Base-by-base conservation (phyloP, 2,888 invertebrate genomes). In the Malachius bipustulatus region DNA sequence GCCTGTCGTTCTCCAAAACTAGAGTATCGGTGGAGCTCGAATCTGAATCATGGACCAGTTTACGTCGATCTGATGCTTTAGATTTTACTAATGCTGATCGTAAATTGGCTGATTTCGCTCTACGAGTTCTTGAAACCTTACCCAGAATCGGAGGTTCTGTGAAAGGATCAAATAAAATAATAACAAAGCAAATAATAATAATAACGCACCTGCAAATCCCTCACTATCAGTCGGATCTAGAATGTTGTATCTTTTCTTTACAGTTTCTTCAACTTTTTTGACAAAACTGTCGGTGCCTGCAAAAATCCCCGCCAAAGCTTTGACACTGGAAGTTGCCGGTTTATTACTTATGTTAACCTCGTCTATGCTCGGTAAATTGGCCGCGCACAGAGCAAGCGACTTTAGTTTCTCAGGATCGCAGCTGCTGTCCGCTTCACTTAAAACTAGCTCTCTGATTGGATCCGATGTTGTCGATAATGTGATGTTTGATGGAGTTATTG, bases 151-250 rank as follows among this genome's bases (percentile, higher is more conserved):
- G 75, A 0, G 69, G 68, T 37, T 75, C 76, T 70, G 54, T 44
- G 46, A 47, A 14, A 43, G 38, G 13, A 4, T 8, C 10, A 8
- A 33, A 26, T 14, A n/a, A n/a, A n/a, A n/a, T n/a, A n/a, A n/a
- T n/a, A n/a, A 24, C 24, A 8, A 24, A 24, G 8, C n/a, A 24
- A 24, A 24, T 9, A 9, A 24, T 24, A 9, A n/a, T n/a, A 19
- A 19, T 19, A 19, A 8, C 3, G 28, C 44, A 71, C 72, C 71
- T 48, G 70, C 69, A 44, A 72, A 66, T 16, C 70, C 72, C 43
- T 77, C 76, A 48, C 75, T 77, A 50, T 78, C 79, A 43, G 74
- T 77, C 10, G 74, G 72, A 37, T 69, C 67, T 37, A 69, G 39
- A 63, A 66, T 32, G 58, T 65, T 35, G 46, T 58, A 62, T 34